phyloP scores from a whole-genome alignment of 2,888 invertebrate genomes.

The Polietes domitor region DNA sequence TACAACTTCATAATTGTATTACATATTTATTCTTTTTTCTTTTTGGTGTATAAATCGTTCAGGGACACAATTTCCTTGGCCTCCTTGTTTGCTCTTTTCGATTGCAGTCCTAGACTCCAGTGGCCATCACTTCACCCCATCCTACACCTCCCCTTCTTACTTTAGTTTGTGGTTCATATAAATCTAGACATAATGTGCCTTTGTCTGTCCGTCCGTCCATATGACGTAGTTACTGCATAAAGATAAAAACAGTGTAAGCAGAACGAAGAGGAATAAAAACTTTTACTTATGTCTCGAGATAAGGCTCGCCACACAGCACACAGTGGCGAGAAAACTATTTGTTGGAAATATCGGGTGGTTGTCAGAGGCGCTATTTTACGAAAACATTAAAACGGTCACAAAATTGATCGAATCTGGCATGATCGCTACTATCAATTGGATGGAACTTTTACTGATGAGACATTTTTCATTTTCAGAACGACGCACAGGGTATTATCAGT shows the following conservation, averaged over 20 bases:
- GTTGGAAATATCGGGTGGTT: too few species aligned
- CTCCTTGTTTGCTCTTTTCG: not conserved
- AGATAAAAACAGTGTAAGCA: conserved; percentile 24
- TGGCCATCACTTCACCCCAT: not conserved
- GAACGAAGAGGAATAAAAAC: not conserved
- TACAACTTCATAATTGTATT: not conserved
- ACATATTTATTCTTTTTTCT: not conserved
- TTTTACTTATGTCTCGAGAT: conserved; percentile 11
- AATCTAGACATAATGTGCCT: conserved; percentile 7
- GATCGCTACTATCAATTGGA: too few species aligned
- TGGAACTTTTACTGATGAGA: too few species aligned
- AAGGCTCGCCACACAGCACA: conserved; percentile 2
- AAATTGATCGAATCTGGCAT: too few species aligned
- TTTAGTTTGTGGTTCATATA: not conserved
- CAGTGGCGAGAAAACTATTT: not conserved
- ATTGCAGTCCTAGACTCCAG: not conserved
- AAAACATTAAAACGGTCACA: too few species aligned
- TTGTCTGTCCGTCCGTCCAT: conserved; percentile 19
- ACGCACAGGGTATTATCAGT: too few species aligned
- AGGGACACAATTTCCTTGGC: conserved; percentile 2
- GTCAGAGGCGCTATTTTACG: too few species aligned
- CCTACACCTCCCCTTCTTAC: not conserved
- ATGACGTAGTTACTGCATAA: conserved; percentile 49
- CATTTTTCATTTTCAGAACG: too few species aligned
- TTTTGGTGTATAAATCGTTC: not conserved